Conservation (phyloP, 2,888 invertebrate genomes). For the Gymnocheta viridis region DNA sequence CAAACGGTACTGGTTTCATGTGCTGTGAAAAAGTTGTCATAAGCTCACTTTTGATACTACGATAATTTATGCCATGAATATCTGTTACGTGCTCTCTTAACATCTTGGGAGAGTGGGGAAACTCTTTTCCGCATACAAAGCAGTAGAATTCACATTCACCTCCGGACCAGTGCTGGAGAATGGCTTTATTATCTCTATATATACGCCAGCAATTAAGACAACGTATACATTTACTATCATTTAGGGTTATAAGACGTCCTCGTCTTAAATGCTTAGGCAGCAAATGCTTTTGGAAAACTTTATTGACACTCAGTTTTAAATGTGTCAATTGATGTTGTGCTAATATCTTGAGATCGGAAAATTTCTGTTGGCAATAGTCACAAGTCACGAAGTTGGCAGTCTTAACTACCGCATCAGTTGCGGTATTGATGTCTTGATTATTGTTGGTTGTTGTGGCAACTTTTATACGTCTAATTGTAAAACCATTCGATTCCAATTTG, state of each 20-base stretch:
- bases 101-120: slow-evolving; percentile 74
- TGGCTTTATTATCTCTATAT: slow-evolving; percentile 74
- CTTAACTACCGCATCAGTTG: not conserved
- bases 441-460: slow-evolving; percentile 25
- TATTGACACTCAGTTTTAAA: slow-evolving; percentile 71
- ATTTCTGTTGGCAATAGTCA: slow-evolving; percentile 70
- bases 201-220: slow-evolving; percentile 77
- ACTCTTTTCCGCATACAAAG: slow-evolving; percentile 76
- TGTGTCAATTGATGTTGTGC: slow-evolving; percentile 77
- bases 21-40: slow-evolving; percentile 3
- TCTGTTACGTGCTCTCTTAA: slow-evolving; percentile 75
- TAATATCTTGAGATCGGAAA: slow-evolving; percentile 71
- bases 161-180: slow-evolving; percentile 76
- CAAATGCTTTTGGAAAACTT: slow-evolving; percentile 72
- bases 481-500: slow-evolving; percentile 74
- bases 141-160: slow-evolving; percentile 77
- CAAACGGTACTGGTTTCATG: not conserved
- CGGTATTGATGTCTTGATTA: not conserved
- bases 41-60: slow-evolving; percentile 61
- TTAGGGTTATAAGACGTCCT: slow-evolving; percentile 73
- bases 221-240: slow-evolving; percentile 74
- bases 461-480: slow-evolving; percentile 71
- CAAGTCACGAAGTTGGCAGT: slow-evolving; percentile 56
- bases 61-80: slow-evolving; percentile 75
- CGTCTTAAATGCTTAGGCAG: slow-evolving; percentile 73